A percentile compares a stretch with the other conserved stretches of the same genome.
Evolutionary conservation across 1,140 invertebrate genomes (phyloP).

Genomic region (Zaprionus vittiger): DNA sequence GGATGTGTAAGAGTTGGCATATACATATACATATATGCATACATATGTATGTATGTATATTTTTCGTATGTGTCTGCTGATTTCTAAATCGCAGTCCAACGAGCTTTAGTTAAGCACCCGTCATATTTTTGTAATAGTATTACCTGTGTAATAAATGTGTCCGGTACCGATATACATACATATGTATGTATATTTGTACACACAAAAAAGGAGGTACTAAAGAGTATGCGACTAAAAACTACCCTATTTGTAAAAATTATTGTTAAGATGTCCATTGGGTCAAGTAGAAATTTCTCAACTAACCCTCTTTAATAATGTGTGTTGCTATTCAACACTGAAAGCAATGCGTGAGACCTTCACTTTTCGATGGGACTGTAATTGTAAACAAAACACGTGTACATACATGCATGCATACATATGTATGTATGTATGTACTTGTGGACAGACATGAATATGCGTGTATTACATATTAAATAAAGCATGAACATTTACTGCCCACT

Average conservation of each 20-base stretch:
- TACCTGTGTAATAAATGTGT: slow-evolving; percentile 32
- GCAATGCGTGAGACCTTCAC: neutral
- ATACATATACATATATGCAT: neutral
- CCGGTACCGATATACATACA: slow-evolving; percentile 2
- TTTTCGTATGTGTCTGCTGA: slow-evolving; percentile 3
- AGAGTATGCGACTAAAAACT: neutral
- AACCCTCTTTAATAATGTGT: neutral
- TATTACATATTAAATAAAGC: too few species aligned
- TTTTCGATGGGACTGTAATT: too few species aligned
- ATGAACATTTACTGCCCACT: too few species aligned
- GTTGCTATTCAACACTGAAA: neutral
- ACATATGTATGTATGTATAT: neutral
- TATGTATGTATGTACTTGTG: too few species aligned
- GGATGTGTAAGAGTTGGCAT: neutral
- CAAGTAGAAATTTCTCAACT: neutral
- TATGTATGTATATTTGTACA: neutral
- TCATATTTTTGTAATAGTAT: slow-evolving; percentile 38
- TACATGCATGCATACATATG: too few species aligned
- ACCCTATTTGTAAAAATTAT: slow-evolving; percentile 2
- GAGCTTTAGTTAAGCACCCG: slow-evolving; percentile 20
- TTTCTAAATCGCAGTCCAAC: slow-evolving; percentile 36
- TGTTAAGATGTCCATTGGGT: neutral
- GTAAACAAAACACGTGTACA: too few species aligned
- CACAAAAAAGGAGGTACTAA: neutral
- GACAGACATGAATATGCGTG: too few species aligned